Conservation (phyloP, 1,140 invertebrate species). For the Pararge aegeria region DNA sequence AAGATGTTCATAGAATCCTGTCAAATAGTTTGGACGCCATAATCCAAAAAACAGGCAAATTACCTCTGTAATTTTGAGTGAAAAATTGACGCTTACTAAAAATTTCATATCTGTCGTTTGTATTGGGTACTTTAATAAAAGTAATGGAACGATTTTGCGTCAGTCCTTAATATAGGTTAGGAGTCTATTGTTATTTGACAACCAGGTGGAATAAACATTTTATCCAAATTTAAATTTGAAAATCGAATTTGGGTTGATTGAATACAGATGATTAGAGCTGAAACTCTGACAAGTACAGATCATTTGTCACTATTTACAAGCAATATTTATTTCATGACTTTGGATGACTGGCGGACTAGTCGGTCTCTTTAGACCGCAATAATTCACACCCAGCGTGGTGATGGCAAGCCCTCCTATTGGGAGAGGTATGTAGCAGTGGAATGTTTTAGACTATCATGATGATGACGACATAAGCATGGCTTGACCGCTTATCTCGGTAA, state of each 20-base stretch:
- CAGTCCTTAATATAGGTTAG: conserved; percentile 13
- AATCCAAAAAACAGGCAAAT: conserved; percentile 23
- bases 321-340: too few species aligned
- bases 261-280: too few species aligned
- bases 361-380: too few species aligned
- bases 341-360: too few species aligned
- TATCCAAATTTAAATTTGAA: neutral
- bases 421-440: too few species aligned
- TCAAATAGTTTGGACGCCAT: conserved; percentile 20
- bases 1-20: conserved; percentile 2
- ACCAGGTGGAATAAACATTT: conserved; percentile 14
- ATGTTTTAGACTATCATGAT: too few species aligned
- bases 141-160: neutral
- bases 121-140: neutral
- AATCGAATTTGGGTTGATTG: neutral
- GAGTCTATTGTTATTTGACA: conserved; percentile 12
- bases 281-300: too few species aligned
- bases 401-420: too few species aligned
- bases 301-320: too few species aligned
- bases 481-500: too few species aligned
- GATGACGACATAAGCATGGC: too few species aligned
- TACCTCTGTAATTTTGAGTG: conserved; percentile 14
- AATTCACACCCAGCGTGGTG: too few species aligned
- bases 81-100: conserved; percentile 18
- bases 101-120: conserved; percentile 18